Percentiles rank a stretch among this genome's conserved stretches.
phyloP scores from a whole-genome alignment of 1,140 invertebrate genomes.

The Maniola jurtina region DNA sequence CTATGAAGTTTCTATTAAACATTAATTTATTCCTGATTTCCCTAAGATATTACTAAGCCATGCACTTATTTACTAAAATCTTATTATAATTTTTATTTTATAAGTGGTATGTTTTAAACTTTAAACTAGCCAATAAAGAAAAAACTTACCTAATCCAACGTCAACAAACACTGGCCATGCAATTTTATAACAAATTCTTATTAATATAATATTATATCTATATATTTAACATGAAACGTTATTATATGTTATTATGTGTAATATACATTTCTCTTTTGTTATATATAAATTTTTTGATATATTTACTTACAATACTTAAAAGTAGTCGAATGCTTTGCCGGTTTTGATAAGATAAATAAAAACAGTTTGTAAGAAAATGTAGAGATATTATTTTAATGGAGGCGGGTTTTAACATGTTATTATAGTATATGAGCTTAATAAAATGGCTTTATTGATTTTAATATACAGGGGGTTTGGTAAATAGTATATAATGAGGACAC shows the following conservation, averaged over 20 bases:
- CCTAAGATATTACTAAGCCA: slow-evolving; percentile 28
- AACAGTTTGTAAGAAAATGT: too few species aligned
- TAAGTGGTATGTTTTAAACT: slow-evolving; percentile 23
- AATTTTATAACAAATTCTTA: slow-evolving; percentile 13
- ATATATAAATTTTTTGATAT: too few species aligned
- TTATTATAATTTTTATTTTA: slow-evolving; percentile 20
- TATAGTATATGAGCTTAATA: too few species aligned
- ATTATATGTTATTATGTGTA: slow-evolving; percentile 1
- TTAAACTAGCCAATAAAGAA: not conserved
- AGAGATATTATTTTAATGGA: too few species aligned
- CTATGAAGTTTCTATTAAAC: too few species aligned
- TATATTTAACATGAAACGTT: slow-evolving; percentile 2
- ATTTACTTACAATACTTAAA: too few species aligned
- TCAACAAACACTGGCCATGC: slow-evolving; percentile 39
- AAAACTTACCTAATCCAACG: slow-evolving; percentile 24
- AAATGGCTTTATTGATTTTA: too few species aligned
- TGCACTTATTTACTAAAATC: slow-evolving; percentile 29
- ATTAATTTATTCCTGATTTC: not conserved
- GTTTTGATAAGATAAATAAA: too few species aligned
- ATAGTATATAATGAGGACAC: too few species aligned
- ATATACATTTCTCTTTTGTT: not conserved
- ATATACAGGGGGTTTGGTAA: too few species aligned
- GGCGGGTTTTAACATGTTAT: too few species aligned
- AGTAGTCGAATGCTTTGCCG: too few species aligned
- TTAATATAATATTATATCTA: not conserved